Evolutionary conservation across 2,113 vertebrate genomes (phyloP), one percentile per base, ranked within the genome.

Genomic region (Gymnocephalus cernua): DNA sequence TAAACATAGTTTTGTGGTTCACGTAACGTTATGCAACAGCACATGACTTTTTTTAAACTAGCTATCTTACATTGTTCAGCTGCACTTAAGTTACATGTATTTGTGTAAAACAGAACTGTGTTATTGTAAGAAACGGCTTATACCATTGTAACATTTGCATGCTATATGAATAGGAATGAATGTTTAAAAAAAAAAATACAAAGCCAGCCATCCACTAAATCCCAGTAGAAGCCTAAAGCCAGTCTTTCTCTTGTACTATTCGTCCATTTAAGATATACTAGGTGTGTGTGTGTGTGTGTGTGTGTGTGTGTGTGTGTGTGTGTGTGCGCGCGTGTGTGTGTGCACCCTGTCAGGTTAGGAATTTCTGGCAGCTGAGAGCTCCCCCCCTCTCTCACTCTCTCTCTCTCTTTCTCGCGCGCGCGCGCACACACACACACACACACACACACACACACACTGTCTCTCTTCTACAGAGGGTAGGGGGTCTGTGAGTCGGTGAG

Each of bases 331-430:
- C 48, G 9, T 41, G 47, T 27, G 67, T 50, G 47, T 68, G 68
- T 41, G 44, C 51, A 38, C 71, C 56, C 73, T 92, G 91, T 91
- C 90, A 91, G 86, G 77, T 85, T 82, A 89, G 82, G 87, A 91
- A 92, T 92, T 84, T 68, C 70, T 87, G 83, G 83, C 90, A 91
- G 88, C 90, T 92, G 86, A 88, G 71, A 82, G 45, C 85, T 62
- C 62, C 73, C 79, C 59, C 74, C 66, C 41, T 6, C 67, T 4
- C 54, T 14, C 54, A 6, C 54, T 6, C 54, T 15, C 5, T 6
- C 54, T 14, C n/a, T 21, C 18, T 19, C 48, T 3, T 4, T 32
- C 32, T 32, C 32, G 4, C 32, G 1, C 29, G 2, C 29, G 2
- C 32, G 51, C 45, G 18, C 25, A 15, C 70, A 8, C 69, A 27